Evolutionary conservation across 1,140 invertebrate species (phyloP).

Genomic region (Ridgeia piscesae): DNA sequence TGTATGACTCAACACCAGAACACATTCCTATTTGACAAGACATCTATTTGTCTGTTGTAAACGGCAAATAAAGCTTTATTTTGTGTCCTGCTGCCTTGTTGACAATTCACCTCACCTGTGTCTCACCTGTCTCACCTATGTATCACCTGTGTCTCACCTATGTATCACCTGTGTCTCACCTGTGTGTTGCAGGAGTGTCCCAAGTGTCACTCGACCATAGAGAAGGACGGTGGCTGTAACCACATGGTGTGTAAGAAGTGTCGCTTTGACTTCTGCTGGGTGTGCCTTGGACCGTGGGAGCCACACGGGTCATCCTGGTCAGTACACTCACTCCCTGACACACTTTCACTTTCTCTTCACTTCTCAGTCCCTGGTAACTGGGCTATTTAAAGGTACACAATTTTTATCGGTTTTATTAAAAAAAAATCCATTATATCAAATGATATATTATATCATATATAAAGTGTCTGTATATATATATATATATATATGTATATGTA

Average conservation of each 20-base stretch:
- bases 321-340: conserved; percentile 25
- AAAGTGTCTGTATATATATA: no score
- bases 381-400: no score
- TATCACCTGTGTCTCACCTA: background rate
- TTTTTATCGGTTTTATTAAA: no score
- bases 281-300: conserved; percentile 97
- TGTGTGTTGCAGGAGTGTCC: conserved; percentile 78
- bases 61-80: no score
- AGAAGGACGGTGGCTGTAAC: conserved; percentile 93
- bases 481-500: no score
- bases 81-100: no score
- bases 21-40: no score
- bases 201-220: conserved; percentile 95
- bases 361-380: background rate
- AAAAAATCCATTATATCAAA: no score
- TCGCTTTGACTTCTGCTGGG: conserved; percentile 98
- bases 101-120: background rate
- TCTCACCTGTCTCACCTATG: no score
- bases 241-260: conserved; percentile 99
- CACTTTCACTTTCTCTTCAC: background rate
- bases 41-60: no score
- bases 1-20: no score
- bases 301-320: conserved; percentile 96
- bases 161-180: background rate
- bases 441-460: no score